Percentiles rank a stretch among this genome's conserved stretches.
Conservation (phyloP, 2,888 invertebrate species). For the Incurvaria masculella region DNA sequence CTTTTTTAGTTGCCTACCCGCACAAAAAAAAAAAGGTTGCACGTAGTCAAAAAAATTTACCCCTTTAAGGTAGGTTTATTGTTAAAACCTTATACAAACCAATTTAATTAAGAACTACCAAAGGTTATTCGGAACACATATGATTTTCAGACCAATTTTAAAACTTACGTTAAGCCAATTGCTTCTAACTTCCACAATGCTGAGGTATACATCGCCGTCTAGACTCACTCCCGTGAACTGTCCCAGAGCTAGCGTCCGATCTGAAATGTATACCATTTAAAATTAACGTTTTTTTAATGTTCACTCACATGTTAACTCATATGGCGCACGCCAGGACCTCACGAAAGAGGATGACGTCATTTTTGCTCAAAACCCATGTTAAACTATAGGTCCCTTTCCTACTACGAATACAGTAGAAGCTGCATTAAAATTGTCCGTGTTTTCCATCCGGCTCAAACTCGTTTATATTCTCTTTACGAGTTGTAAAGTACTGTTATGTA, state of each 20-base stretch:
- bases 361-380: constrained; percentile 1
- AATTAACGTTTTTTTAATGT: constrained; percentile 1
- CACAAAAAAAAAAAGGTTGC: too few relatives aligned
- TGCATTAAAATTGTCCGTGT: not conserved
- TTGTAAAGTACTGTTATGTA: too few relatives aligned
- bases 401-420: not conserved
- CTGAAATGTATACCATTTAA: constrained; percentile 52
- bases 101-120: too few relatives aligned
- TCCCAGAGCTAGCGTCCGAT: constrained; percentile 79
- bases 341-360: too few relatives aligned
- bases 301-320: not conserved
- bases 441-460: too few relatives aligned
- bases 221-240: constrained; percentile 89
- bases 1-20: too few relatives aligned
- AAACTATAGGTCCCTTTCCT: not conserved
- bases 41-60: too few relatives aligned
- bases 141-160: not conserved
- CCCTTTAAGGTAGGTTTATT: too few relatives aligned
- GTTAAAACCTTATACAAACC: too few relatives aligned
- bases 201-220: constrained; percentile 86
- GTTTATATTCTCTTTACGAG: too few relatives aligned
- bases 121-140: not conserved
- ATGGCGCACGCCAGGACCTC: too few relatives aligned
- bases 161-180: constrained; percentile 87
- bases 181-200: constrained; percentile 88